Evolutionary conservation across 2,113 vertebrate species (phyloP), one percentile per base, ranked within the genome.

Genomic region (Alexandromys fortis): DNA sequence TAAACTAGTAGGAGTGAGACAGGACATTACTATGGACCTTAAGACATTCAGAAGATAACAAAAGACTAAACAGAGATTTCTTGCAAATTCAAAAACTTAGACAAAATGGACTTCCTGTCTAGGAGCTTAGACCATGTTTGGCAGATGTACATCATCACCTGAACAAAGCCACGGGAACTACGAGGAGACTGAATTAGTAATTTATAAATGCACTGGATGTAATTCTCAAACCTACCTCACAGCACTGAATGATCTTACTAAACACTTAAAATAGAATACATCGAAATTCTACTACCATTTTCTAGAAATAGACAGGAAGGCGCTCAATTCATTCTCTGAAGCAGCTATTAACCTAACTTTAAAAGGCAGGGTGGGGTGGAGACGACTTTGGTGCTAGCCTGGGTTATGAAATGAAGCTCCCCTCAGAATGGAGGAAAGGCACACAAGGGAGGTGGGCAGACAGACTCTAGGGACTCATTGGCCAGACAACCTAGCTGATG

Each of bases 201-300:
- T 61, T 88, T 82, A 72, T 70, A 88, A 82, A 67, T 35, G 52
- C 3, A 21, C 67, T 65, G 73, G 12, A 96, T 11, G 17, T 13
- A 65, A 81, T 55, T 21, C 61, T 24, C 35, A 91, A 24, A 73
- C 7, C 22, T 38, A 89, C 7, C 6, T 24, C 35, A 65, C 17
- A 67, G 78, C 70, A 78, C 26, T 70, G 33, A 75, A 75, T 45
- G 65, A n/a, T 72, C 61, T 76, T 42, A 68, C 47, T 82, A 61
- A 65, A 91, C 28, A 30, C 75, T 89, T 88, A 88, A 87, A 38
- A 70, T 58, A 75, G 38, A 91, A 91, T 82, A 65, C 38, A 82
- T 9, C 33, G 4, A 5, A 42, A 12, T 94, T 42, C 49, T 94
- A 70, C 26, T 42, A 28, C 45, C 4, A 83, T 88, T 82, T 58